These are phyloP conservation scores for Pseudachorutes palmiensis DNA, from an alignment of 1,140 invertebrate genomes.

Conservation along the genomic window DNA sequence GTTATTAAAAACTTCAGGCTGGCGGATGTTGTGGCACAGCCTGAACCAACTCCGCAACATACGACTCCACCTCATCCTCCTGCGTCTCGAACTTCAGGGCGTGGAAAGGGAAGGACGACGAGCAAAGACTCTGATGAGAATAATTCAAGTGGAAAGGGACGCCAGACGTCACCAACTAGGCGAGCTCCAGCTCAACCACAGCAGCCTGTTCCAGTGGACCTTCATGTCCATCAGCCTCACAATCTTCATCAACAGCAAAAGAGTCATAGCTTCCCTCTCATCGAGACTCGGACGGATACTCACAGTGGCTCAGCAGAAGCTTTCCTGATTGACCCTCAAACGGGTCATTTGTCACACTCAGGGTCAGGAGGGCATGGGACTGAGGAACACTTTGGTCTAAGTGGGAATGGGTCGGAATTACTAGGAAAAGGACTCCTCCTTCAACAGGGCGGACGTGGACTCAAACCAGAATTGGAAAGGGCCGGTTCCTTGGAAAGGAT, in stretches of 20 bases:
- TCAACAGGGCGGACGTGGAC: not conserved
- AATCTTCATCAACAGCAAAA: not conserved
- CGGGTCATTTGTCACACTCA: conserved; percentile 57
- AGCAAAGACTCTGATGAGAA: conserved; percentile 27
- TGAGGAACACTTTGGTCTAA: not conserved
- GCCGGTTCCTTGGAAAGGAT: not conserved
- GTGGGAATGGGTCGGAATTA: not conserved
- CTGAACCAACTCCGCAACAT: conserved; percentile 1
- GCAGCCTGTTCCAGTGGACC: not conserved
- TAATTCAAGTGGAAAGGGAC: not conserved
- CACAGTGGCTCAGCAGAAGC: conserved; percentile 39
- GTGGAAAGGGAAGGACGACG: conserved; percentile 19
- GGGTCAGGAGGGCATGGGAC: conserved; percentile 46
- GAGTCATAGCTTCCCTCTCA: not conserved
- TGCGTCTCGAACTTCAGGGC: not conserved
- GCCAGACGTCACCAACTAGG: not conserved
- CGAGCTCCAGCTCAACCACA: not conserved
- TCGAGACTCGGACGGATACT: conserved; percentile 7
- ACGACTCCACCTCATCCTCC: not conserved
- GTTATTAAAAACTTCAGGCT: conserved; percentile 52
- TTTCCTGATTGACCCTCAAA: conserved; percentile 64
- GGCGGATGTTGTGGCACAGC: no score
- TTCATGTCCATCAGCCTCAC: not conserved
- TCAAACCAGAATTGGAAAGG: conserved; percentile 8
- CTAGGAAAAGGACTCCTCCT: not conserved